Base-by-base conservation (phyloP, 2,888 invertebrate genomes). In the Girardia tigrina region DNA sequence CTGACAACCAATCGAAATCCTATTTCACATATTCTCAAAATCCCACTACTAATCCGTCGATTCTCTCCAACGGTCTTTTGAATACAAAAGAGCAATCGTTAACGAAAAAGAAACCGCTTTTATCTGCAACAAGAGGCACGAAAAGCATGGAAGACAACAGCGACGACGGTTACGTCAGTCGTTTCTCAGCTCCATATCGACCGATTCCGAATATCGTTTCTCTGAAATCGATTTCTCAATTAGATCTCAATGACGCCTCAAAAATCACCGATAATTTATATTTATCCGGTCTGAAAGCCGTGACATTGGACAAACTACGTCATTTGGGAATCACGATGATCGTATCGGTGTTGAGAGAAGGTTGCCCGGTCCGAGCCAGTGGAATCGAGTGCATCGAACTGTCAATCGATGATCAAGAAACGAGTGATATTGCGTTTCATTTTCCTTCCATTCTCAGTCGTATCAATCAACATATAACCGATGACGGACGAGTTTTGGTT, bases 81-180 rank as follows among this genome's bases (percentile, higher is more conserved):
- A 56, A 56, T n/a, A 20, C 56, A 6, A 56, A 56, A 56, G 56
- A 56, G 4, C 56, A 56, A 16, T 56, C 23, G 23, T 20, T 56
- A 56, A 16, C n/a, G 4, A 56, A 56, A 56, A 56, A 56, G 56
- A 56, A 56, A 56, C 56, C 56, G 23, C 56, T 56, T 56, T 56
- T 56, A 56, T 56, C 56, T 8, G 23, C 56, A 56, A 56, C 56
- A 6, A 56, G 56, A 56, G 56, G 56, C 4, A 56, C 56, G n/a
- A 56, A 56, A 56, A 56, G 56, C 23, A 56, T 56, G 56, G 56
- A 56, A 56, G 56, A 56, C n/a, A 56, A 56, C 23, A 56, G 56
- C 23, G 56, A 56, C n/a, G 56, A 56, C n/a, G 56, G 56, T 8
- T 56, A 20, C 23, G n/a, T 23, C 6, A 56, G 56, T 56, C 4